phyloP scores from a whole-genome alignment of 1,140 invertebrate genomes.

The Tribolium castaneum region DNA sequence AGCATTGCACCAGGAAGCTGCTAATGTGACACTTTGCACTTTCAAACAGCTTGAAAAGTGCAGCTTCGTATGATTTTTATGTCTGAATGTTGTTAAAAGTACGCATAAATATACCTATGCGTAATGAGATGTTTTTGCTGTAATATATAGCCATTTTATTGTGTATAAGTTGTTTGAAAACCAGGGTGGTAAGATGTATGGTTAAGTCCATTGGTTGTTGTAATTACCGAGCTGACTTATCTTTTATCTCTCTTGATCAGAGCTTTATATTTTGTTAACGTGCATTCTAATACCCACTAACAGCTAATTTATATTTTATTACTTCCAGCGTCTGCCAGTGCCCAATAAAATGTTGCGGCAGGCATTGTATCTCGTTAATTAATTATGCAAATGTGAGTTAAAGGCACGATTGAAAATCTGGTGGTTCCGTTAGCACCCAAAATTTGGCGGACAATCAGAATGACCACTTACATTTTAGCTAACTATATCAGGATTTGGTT shows the following conservation, averaged over 20 bases:
- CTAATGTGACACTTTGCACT: background rate
- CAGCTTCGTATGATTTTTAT: background rate
- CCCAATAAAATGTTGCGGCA: background rate
- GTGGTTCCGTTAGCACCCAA: background rate
- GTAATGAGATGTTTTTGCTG: background rate
- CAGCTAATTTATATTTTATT: conserved; percentile 24
- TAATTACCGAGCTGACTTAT: conserved; percentile 6
- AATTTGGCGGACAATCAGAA: background rate
- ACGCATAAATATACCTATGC: background rate
- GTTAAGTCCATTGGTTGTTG: background rate
- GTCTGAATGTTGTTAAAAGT: background rate
- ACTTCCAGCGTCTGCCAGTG: background rate
- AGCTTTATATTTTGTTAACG: conserved; percentile 17
- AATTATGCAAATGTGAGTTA: background rate
- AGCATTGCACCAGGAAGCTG: background rate
- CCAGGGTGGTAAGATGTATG: background rate
- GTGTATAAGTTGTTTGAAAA: background rate
- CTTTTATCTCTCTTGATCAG: background rate
- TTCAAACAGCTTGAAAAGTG: background rate
- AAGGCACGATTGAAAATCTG: background rate
- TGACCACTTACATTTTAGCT: conserved; percentile 45
- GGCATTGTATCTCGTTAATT: background rate
- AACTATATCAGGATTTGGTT: conserved; percentile 56
- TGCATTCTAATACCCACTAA: background rate
- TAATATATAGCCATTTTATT: background rate